A percentile compares a stretch with the other conserved stretches of the same genome.
Conservation (phyloP, 2,113 vertebrate species). For the Terrapene triunguis region DNA sequence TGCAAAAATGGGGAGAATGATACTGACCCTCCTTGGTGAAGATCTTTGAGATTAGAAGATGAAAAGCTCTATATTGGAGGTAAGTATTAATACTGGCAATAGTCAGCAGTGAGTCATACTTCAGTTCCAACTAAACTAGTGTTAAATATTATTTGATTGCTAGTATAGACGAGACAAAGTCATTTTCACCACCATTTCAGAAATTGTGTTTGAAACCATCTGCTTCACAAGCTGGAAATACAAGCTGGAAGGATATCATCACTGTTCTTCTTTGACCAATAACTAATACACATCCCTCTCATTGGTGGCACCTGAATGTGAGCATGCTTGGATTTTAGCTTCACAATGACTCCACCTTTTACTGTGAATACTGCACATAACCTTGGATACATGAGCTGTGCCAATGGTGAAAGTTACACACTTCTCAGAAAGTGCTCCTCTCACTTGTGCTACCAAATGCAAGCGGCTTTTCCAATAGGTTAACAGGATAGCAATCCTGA, state of each 20-base stretch:
- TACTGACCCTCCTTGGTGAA: background rate
- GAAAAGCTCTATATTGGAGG: background rate
- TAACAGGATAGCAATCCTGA: background rate
- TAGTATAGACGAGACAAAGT: background rate
- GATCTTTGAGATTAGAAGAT: background rate
- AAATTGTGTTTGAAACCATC: background rate
- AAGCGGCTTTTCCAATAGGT: background rate
- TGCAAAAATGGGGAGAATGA: background rate
- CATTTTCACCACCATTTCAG: rapidly evolving
- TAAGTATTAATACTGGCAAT: background rate
- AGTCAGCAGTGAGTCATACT: background rate
- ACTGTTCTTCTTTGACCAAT: background rate
- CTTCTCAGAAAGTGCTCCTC: background rate
- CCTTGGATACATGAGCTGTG: background rate
- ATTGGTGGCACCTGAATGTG: background rate
- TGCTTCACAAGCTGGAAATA: background rate
- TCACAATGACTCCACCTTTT: background rate
- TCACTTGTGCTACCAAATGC: background rate
- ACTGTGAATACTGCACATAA: background rate
- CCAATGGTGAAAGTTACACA: background rate
- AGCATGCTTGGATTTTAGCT: background rate
- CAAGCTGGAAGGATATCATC: background rate
- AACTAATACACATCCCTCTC: background rate
- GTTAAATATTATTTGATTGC: background rate
- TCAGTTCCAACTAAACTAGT: background rate